These are phyloP conservation scores for Bos taurus DNA, from an alignment of 2,113 vertebrate genomes.

Conservation along the genomic window DNA sequence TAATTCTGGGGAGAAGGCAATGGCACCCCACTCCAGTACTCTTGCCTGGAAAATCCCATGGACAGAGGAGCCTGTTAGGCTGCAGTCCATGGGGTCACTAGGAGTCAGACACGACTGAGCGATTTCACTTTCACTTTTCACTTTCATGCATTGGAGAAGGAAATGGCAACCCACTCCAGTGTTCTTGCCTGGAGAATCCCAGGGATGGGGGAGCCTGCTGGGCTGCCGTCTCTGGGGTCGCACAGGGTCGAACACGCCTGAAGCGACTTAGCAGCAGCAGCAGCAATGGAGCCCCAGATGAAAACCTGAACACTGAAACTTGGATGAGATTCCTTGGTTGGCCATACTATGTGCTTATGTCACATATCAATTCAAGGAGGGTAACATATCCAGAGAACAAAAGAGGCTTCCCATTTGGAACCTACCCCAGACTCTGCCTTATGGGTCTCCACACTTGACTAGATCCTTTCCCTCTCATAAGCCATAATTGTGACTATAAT, in stretches of 20 bases:
- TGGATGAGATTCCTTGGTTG: background rate
- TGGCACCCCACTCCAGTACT: too few species aligned
- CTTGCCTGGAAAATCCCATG: too few species aligned
- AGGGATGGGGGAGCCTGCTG: rapidly evolving
- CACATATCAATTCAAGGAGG: background rate
- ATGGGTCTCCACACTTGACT: background rate
- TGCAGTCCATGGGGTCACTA: too few species aligned
- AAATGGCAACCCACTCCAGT: too few species aligned
- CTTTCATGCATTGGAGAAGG: too few species aligned
- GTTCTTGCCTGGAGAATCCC: too few species aligned
- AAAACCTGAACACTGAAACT: background rate
- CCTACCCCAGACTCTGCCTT: background rate
- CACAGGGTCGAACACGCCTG: rapidly evolving
- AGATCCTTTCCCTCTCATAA: background rate
- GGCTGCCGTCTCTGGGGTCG: too few species aligned
- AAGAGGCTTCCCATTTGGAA: background rate
- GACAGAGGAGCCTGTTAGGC: too few species aligned
- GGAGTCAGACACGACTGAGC: rapidly evolving
- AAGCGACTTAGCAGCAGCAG: too few species aligned
- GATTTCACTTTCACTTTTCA: too few species aligned
- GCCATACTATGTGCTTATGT: background rate
- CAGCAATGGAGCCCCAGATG: background rate
- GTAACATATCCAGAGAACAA: background rate
- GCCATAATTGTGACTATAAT: background rate
- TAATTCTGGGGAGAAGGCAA: background rate